These are phyloP conservation scores for Loxodonta africana DNA, from an alignment of 2,113 vertebrate species.

Conservation along the genomic window DNA sequence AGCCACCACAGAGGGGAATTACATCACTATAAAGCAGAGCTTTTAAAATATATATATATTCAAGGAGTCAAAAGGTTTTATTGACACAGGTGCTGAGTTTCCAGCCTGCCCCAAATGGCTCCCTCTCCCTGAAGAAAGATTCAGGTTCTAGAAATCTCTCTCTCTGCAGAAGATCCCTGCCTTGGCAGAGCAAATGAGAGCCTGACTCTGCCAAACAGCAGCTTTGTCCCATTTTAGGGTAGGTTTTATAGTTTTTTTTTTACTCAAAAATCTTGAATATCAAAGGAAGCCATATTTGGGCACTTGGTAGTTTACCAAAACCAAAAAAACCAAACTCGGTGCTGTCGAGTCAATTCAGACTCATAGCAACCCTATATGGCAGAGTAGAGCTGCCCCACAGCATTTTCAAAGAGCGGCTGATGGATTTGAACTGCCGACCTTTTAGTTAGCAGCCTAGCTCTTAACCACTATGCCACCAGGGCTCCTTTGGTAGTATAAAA, in stretches of 20 bases:
- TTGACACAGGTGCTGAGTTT: neutral
- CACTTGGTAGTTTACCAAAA: neutral
- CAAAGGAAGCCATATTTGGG: conserved; percentile 21
- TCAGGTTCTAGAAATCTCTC: neutral
- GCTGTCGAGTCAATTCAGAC: no score
- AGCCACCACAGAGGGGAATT: neutral
- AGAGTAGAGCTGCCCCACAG: no score
- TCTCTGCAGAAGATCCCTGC: neutral
- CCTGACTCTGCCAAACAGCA: neutral
- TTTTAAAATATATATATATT: neutral
- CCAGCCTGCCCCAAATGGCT: neutral
- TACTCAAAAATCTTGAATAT: conserved; percentile 21
- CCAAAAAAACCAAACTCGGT: no score
- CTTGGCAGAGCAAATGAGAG: neutral
- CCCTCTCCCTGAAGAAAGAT: neutral
- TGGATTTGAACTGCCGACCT: no score
- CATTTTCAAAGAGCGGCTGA: no score
- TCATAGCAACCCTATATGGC: no score
- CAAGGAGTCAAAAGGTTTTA: neutral
- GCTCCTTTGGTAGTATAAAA: no score
- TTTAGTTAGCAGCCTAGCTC: no score
- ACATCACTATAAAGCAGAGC: conserved; percentile 5
- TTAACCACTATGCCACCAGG: no score
- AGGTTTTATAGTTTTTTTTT: neutral
- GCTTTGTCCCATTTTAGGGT: neutral